Conservation (phyloP, 2,888 invertebrate species). For the Biston betularia region DNA sequence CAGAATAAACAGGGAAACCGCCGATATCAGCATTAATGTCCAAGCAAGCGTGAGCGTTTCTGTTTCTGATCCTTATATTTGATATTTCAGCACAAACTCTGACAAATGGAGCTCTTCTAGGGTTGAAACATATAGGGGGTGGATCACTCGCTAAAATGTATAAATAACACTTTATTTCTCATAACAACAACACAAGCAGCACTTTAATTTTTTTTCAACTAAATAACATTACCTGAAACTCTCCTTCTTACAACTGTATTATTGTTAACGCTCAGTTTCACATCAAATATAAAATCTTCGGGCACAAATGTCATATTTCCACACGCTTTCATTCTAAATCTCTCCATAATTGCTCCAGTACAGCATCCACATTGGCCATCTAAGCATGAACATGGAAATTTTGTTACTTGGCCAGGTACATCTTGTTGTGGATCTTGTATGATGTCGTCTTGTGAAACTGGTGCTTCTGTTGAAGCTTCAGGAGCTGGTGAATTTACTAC, state of each 20-base stretch:
- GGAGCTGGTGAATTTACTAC: slow-evolving; percentile 45
- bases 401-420: slow-evolving; percentile 77
- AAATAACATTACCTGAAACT: slow-evolving; percentile 88
- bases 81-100: slow-evolving; percentile 91
- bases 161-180: background rate
- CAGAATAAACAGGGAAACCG: slow-evolving; percentile 85
- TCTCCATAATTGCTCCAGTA: slow-evolving; percentile 87
- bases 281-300: slow-evolving; percentile 93
- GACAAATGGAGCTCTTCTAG: slow-evolving; percentile 89
- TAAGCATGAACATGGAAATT: slow-evolving; percentile 88
- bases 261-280: slow-evolving; percentile 90
- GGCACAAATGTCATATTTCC: slow-evolving; percentile 92
- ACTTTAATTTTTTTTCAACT: background rate
- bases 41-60: slow-evolving; percentile 92
- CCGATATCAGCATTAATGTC: slow-evolving; percentile 89
- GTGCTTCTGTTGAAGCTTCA: slow-evolving; percentile 52
- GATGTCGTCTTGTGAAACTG: slow-evolving; percentile 57
- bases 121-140: slow-evolving; percentile 89
- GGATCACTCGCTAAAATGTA: slow-evolving; percentile 89
- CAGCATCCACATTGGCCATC: slow-evolving; percentile 89
- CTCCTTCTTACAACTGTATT: slow-evolving; percentile 89
- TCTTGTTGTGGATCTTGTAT: slow-evolving; percentile 53
- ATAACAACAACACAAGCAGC: background rate
- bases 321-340: slow-evolving; percentile 91
- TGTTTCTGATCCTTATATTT: slow-evolving; percentile 91